Percentiles rank a stretch among this genome's conserved stretches.
phyloP scores from a whole-genome alignment of 1,140 invertebrate genomes.

The Drosophila cardini region DNA sequence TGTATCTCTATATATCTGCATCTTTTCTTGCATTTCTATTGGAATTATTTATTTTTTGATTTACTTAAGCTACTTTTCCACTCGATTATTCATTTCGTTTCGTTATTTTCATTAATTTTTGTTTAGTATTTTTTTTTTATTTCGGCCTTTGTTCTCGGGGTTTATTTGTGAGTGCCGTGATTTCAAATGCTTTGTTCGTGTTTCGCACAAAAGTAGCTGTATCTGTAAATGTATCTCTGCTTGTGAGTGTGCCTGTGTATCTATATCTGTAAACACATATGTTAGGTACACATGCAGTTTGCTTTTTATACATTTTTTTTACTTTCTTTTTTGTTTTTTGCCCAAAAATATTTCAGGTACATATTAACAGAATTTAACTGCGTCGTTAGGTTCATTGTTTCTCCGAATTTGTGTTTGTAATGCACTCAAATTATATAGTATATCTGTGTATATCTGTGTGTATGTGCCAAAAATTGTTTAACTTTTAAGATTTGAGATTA shows the following conservation, averaged over 20 bases:
- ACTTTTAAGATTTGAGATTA: slow-evolving; percentile 5
- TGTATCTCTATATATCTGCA: background rate
- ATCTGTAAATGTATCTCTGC: slow-evolving; percentile 16
- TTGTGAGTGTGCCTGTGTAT: background rate
- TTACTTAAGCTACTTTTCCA: slow-evolving; percentile 17
- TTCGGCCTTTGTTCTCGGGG: slow-evolving; percentile 61
- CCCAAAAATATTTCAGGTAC: slow-evolving; percentile 44
- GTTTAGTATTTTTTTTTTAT: slow-evolving; percentile 9
- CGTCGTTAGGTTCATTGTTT: slow-evolving; percentile 78
- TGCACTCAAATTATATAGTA: slow-evolving; percentile 3
- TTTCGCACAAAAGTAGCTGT: slow-evolving; percentile 40
- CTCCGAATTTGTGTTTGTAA: slow-evolving; percentile 24
- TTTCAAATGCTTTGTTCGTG: slow-evolving; percentile 78
- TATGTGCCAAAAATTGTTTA: background rate
- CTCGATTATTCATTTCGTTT: slow-evolving; percentile 43
- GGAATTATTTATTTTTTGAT: slow-evolving; percentile 1
- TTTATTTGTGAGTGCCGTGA: slow-evolving; percentile 46
- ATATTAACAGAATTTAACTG: slow-evolving; percentile 76
- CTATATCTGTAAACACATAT: slow-evolving; percentile 34
- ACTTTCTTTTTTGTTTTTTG: slow-evolving; percentile 44
- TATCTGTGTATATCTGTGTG: background rate
- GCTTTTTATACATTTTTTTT: slow-evolving; percentile 15
- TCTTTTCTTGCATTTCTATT: slow-evolving; percentile 2
- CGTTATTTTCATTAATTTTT: slow-evolving; percentile 7
- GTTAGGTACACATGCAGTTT: slow-evolving; percentile 52